Evolutionary conservation across 2,797 vertebrate genomes (phyloP).

Genomic region (Coregonus suidteri): DNA sequence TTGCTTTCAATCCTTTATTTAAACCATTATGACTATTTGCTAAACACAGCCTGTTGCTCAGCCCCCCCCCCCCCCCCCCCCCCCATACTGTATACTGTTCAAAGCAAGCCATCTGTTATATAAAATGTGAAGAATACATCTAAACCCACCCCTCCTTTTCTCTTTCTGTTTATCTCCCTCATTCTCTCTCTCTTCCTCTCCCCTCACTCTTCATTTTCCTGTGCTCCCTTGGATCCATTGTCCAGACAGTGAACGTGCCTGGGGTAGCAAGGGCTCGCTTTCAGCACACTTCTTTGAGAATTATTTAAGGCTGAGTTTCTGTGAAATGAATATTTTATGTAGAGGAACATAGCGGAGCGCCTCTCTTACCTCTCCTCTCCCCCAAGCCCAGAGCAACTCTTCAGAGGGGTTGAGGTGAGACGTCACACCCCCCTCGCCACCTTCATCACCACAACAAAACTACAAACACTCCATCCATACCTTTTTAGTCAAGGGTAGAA

Average conservation of each 20-base stretch:
- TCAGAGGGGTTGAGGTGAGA: slow-evolving; percentile 72
- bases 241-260: slow-evolving; percentile 75
- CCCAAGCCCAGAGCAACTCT: slow-evolving; percentile 72
- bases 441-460: slow-evolving; percentile 36
- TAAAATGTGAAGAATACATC: slow-evolving; percentile 46
- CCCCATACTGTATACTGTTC: slow-evolving; percentile 18
- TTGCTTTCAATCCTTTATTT: background rate
- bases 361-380: slow-evolving; percentile 47
- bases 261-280: slow-evolving; percentile 73
- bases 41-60: slow-evolving; percentile 25
- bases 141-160: slow-evolving; percentile 1
- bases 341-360: slow-evolving; percentile 73
- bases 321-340: slow-evolving; percentile 83
- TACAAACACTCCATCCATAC: slow-evolving; percentile 4
- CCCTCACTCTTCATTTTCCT: slow-evolving; percentile 18
- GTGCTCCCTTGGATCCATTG: slow-evolving; percentile 71
- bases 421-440: slow-evolving; percentile 40
- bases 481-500: slow-evolving; percentile 3
- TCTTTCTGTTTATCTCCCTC: background rate
- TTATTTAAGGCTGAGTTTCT: slow-evolving; percentile 84
- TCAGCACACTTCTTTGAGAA: slow-evolving; percentile 80
- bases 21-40: background rate
- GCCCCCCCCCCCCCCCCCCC: slow-evolving; percentile 11
- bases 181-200: slow-evolving; percentile 21
- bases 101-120: slow-evolving; percentile 53